These are phyloP conservation scores for Sebastes oblongus DNA, from an alignment of 2,797 vertebrate species.

Conservation along the genomic window DNA sequence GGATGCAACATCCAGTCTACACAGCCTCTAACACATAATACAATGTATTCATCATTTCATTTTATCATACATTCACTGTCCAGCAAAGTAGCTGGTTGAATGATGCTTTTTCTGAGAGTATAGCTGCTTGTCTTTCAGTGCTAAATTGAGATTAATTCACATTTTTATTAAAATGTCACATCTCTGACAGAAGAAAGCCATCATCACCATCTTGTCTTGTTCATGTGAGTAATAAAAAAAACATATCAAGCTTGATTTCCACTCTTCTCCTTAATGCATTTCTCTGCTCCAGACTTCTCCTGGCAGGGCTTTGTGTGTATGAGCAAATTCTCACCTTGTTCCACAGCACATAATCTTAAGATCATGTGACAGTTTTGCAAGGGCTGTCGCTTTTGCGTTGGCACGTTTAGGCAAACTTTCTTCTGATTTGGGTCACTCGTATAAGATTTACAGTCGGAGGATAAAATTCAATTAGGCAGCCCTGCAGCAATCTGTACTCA, in stretches of 20 bases:
- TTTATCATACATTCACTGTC: neutral
- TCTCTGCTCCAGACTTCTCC: slow-evolving; percentile 12
- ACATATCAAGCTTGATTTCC: neutral
- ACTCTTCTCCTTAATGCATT: neutral
- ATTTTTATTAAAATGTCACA: slow-evolving; percentile 3
- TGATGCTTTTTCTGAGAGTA: neutral
- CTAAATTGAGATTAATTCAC: neutral
- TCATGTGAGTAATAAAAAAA: neutral
- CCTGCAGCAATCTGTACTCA: slow-evolving; percentile 65
- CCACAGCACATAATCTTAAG: slow-evolving; percentile 43
- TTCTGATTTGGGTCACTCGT: slow-evolving; percentile 72
- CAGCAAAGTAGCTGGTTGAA: neutral
- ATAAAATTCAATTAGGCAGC: slow-evolving; percentile 76
- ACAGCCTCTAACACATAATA: slow-evolving; percentile 9
- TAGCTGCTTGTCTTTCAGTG: neutral
- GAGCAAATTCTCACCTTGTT: slow-evolving; percentile 58
- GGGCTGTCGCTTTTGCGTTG: slow-evolving; percentile 38
- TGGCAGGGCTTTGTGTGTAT: slow-evolving; percentile 29
- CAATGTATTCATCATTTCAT: neutral
- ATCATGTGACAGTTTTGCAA: slow-evolving; percentile 64
- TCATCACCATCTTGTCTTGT: neutral
- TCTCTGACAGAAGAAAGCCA: neutral
- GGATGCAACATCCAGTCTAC: slow-evolving; percentile 39
- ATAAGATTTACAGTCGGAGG: slow-evolving; percentile 61
- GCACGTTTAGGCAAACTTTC: slow-evolving; percentile 66